Evolutionary conservation across 2,888 invertebrate species (phyloP).

Genomic region (Ectropis crepuscularia): DNA sequence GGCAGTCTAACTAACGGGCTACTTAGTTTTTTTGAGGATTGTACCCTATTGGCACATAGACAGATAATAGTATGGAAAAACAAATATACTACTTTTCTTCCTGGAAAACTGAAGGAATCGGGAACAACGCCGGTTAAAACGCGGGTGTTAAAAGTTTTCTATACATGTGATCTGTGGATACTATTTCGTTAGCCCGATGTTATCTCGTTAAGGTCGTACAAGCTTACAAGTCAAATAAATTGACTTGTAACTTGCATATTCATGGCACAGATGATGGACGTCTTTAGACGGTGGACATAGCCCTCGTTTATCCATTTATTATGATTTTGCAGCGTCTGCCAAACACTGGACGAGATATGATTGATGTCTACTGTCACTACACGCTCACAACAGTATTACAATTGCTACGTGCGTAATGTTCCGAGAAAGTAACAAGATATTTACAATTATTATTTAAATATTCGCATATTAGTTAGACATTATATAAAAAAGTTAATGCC

Average conservation of each 20-base stretch:
- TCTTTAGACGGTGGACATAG: slow-evolving; percentile 3
- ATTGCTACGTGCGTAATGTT: slow-evolving; percentile 40
- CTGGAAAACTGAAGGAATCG: no score
- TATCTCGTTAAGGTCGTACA: no score
- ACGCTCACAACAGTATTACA: slow-evolving; percentile 49
- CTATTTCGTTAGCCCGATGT: no score
- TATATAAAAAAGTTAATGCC: not conserved
- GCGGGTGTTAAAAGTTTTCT: no score
- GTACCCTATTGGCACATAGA: no score
- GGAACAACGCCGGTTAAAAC: no score
- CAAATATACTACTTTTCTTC: no score
- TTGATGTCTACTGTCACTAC: slow-evolving; percentile 56
- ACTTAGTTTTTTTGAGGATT: no score
- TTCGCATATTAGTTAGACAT: slow-evolving; percentile 3
- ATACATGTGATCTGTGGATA: no score
- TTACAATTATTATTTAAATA: slow-evolving; percentile 17
- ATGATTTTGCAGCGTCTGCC: slow-evolving; percentile 56
- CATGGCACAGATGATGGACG: not conserved
- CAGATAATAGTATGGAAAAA: no score
- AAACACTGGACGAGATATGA: slow-evolving; percentile 60
- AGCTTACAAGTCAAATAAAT: not conserved
- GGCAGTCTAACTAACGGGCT: no score
- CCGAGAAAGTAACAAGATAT: slow-evolving; percentile 31
- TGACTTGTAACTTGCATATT: not conserved
- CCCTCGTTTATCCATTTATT: slow-evolving; percentile 62